Base-by-base conservation (phyloP, 64 coral and sea anemone genomes). In the Montipora foliosa region DNA sequence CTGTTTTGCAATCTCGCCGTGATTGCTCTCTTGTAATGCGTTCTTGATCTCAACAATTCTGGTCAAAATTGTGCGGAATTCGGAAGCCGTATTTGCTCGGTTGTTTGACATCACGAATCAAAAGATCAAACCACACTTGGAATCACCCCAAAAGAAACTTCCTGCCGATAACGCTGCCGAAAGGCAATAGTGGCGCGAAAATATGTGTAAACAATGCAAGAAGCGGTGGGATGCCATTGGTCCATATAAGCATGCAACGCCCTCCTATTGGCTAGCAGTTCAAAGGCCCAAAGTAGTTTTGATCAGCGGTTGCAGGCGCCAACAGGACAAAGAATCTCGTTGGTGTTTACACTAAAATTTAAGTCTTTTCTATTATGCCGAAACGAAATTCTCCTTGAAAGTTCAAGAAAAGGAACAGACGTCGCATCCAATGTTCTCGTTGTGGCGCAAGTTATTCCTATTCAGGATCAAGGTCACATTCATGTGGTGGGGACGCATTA, bases 401-500 rank as follows among this genome's bases (percentile, higher is more conserved):
- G 0, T 78, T 47, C 2, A 78, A 16, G 44, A 7, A 46, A 78
- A 78, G 76, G 47, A 78, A 50, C 17, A 44, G 76, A 50, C 76
- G 47, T 78, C 29, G 1, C 15, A 78, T 78, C 3, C 76, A 49
- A 0, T 78, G 47, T 4, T 78, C 76, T 12, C 44, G 76, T 51
- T 78, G 76, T 78, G 76, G 76, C 11, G 17, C 4, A 0, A 49
- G 44, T 48, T 78, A 78, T 49, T 78, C 11, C 10, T 78, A 78
- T 5, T 78, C 76, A 16, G 76, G 76, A 17, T 78, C 76, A 44
- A 78, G 76, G 46, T 78, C 76, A 2, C 76, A 78, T 48, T 17
- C 46, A 47, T 49, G 76, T 78, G 8, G 15, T 48, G 76, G 15
- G 5, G 60, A 64, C 0, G 60, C 60, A 55, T 55, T 55, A 55